These are phyloP conservation scores for Goniozus legneri DNA, from an alignment of 1,140 invertebrate species.

Conservation along the genomic window DNA sequence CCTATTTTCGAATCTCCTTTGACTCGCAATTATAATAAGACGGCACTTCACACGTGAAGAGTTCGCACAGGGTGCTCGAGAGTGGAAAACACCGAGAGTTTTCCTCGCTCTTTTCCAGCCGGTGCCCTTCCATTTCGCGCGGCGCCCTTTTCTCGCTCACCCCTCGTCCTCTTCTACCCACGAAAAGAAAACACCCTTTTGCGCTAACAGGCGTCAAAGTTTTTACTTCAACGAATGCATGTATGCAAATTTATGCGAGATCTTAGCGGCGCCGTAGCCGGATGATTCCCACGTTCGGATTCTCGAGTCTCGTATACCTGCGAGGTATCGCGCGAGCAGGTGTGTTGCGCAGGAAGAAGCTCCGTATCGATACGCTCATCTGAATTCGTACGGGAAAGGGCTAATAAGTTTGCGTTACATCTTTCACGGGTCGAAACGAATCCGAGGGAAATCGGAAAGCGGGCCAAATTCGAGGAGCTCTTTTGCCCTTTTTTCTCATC, in stretches of 20 bases:
- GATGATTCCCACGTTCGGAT: conserved; percentile 42
- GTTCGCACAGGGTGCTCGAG: too few relatives aligned
- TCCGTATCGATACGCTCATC: conserved; percentile 25
- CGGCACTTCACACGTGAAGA: too few relatives aligned
- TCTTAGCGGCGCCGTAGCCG: conserved; percentile 28
- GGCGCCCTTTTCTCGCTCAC: conserved; percentile 6
- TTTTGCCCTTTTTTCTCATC: too few relatives aligned
- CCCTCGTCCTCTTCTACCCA: conserved; percentile 4
- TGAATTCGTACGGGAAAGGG: conserved; percentile 25
- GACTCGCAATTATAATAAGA: too few relatives aligned
- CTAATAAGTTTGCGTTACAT: too few relatives aligned
- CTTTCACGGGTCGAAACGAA: conserved; percentile 10
- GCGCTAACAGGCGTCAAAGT: conserved; percentile 33
- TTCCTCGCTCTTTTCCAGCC: conserved; percentile 20
- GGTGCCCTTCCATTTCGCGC: background rate
- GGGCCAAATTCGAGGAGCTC: too few relatives aligned
- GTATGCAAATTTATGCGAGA: conserved; percentile 51
- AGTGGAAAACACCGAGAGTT: too few relatives aligned
- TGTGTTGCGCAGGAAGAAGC: conserved; percentile 27
- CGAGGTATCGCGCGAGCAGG: conserved; percentile 23
- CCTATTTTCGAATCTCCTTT: too few relatives aligned
- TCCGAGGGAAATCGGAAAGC: conserved; percentile 1
- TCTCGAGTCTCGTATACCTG: conserved; percentile 26
- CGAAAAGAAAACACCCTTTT: conserved; percentile 25
- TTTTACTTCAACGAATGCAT: conserved; percentile 44